A percentile compares a stretch with the other conserved stretches of the same genome.
Conservation (phyloP, 2,888 invertebrate genomes). For the Heliconius ismenius region DNA sequence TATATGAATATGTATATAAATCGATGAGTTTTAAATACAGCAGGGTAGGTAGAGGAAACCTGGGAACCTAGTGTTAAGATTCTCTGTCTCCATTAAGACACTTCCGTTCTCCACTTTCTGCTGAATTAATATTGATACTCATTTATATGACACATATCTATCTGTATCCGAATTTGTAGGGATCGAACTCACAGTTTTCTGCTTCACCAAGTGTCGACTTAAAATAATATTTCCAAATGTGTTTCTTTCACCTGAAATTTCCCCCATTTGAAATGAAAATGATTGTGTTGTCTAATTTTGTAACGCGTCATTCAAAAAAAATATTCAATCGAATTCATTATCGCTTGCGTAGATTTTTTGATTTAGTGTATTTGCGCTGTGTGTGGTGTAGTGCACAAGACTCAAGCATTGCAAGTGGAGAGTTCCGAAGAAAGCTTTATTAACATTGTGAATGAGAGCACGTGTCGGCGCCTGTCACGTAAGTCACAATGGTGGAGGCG, state of each 20-base stretch:
- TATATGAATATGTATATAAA: no score
- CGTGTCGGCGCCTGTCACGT: conserved; percentile 38
- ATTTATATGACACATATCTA: neutral
- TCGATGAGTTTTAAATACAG: no score
- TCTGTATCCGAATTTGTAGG: neutral
- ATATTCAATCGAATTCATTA: neutral
- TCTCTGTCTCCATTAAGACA: neutral
- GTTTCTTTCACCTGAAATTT: neutral
- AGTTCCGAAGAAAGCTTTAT: conserved; percentile 58
- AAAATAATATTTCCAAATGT: neutral
- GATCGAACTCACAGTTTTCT: neutral
- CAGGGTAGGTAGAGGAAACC: neutral
- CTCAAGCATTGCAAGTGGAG: conserved; percentile 55
- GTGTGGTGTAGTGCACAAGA: conserved; percentile 52
- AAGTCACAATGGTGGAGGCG: conserved; percentile 18
- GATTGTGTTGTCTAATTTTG: neutral
- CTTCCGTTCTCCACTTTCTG: neutral
- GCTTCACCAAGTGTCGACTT: neutral
- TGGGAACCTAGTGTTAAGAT: neutral
- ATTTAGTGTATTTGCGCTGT: conserved; percentile 10
- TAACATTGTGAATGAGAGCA: conserved; percentile 48
- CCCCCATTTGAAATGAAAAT: neutral
- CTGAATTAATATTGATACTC: neutral
- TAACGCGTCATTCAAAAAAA: conserved; percentile 3
- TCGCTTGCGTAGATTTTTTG: conserved; percentile 16